phyloP scores from a whole-genome alignment of 2,797 vertebrate species.

The Cyprinella venusta region DNA sequence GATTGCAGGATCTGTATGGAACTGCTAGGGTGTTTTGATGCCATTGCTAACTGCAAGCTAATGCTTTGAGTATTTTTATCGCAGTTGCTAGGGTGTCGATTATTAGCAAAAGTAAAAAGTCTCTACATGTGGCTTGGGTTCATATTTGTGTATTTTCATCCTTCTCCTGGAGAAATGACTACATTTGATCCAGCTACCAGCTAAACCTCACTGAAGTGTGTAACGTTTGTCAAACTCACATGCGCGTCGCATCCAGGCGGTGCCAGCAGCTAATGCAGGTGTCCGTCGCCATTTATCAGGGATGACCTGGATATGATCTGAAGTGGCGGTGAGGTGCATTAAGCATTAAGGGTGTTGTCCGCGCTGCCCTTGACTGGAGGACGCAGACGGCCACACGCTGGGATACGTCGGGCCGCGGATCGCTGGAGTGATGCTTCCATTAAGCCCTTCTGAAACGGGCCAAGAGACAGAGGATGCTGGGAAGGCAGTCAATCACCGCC shows the following conservation, averaged over 20 bases:
- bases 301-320: conserved; percentile 32
- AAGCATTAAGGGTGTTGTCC: conserved; percentile 18
- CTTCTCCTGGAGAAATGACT: background rate
- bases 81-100: background rate
- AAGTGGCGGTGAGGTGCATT: conserved; percentile 37
- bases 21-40: too few species aligned
- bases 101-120: background rate
- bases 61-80: background rate
- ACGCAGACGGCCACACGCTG: conserved; percentile 42
- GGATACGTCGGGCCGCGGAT: conserved; percentile 36
- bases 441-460: conserved; percentile 44
- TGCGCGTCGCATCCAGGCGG: background rate
- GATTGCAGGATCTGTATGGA: too few species aligned
- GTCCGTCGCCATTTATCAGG: background rate
- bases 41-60: background rate
- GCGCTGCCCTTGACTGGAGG: conserved; percentile 45
- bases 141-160: background rate
- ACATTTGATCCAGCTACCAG: background rate
- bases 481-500: conserved; percentile 54
- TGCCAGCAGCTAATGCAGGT: background rate
- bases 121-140: background rate
- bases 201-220: background rate
- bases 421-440: conserved; percentile 56
- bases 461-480: conserved; percentile 48
- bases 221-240: background rate